phyloP scores from a whole-genome alignment of 2,797 vertebrate genomes.

The Sibirionetta formosa region DNA sequence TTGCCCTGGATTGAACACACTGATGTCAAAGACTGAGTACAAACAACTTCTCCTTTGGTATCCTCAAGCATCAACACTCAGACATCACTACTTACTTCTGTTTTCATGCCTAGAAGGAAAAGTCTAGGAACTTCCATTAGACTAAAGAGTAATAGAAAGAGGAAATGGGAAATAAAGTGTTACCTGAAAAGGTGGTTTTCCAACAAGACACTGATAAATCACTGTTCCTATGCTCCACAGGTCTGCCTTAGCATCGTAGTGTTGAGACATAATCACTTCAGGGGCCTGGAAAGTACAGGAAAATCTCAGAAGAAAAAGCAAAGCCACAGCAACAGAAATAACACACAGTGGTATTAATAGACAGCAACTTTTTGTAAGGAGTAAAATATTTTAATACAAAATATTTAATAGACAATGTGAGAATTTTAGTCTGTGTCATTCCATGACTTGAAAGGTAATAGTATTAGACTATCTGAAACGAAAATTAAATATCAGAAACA shows the following conservation, averaged over 20 bases:
- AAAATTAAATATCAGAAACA: not conserved
- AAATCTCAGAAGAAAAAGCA: not conserved
- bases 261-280: slow-evolving; percentile 98
- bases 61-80: not conserved
- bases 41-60: not conserved
- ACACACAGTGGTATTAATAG: not conserved
- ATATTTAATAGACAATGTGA: not conserved
- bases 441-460: not conserved
- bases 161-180: not conserved
- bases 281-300: slow-evolving; percentile 87
- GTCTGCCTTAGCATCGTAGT: slow-evolving; percentile 97
- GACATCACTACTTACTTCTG: not conserved
- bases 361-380: not conserved
- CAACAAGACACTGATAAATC: slow-evolving; percentile 97
- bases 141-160: not conserved
- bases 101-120: not conserved
- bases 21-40: not conserved
- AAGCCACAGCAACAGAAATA: not conserved
- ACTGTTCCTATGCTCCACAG: slow-evolving; percentile 98
- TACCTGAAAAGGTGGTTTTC: slow-evolving; percentile 98
- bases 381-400: not conserved
- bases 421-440: not conserved
- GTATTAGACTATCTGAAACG: not conserved
- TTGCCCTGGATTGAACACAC: not conserved
- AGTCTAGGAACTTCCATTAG: not conserved